Percentiles rank a stretch among this genome's conserved stretches.
Evolutionary conservation across 1,140 invertebrate species (phyloP).

Genomic region (Pararge aegeria): DNA sequence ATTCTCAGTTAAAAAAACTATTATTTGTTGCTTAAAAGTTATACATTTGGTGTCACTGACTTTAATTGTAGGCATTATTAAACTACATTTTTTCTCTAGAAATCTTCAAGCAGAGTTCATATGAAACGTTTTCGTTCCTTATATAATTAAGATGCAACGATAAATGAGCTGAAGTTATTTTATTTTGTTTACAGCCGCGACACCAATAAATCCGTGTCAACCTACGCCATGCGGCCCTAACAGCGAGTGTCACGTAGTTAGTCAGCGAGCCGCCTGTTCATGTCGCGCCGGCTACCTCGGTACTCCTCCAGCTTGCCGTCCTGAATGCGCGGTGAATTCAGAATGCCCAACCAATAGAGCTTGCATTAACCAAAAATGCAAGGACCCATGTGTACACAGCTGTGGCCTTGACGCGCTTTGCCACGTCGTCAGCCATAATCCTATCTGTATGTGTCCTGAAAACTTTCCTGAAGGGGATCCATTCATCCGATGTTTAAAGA

Average conservation of each 20-base stretch:
- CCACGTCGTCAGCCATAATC: constrained; percentile 90
- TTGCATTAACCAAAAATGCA: constrained; percentile 90
- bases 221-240: constrained; percentile 91
- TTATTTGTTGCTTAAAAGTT: too few relatives aligned
- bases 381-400: constrained; percentile 89
- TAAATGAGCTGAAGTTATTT: neutral
- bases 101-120: too few relatives aligned
- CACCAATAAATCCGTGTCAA: constrained; percentile 85
- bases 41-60: too few relatives aligned
- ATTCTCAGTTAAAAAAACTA: too few relatives aligned
- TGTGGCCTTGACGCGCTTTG: constrained; percentile 90
- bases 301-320: constrained; percentile 87
- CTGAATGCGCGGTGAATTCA: constrained; percentile 89
- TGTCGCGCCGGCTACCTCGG: constrained; percentile 89
- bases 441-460: constrained; percentile 90
- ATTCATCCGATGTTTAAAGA: constrained; percentile 86
- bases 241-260: constrained; percentile 86
- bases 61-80: too few relatives aligned
- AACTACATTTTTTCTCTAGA: too few relatives aligned
- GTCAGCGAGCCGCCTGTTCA: constrained; percentile 88
- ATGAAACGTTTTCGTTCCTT: too few relatives aligned
- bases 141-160: too few relatives aligned
- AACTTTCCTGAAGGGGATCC: constrained; percentile 89
- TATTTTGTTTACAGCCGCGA: constrained; percentile 43
- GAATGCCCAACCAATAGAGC: constrained; percentile 87